Evolutionary conservation across 1,140 invertebrate species (phyloP), one percentile per base, ranked within the genome.

Genomic region (Plectus sambesii): DNA sequence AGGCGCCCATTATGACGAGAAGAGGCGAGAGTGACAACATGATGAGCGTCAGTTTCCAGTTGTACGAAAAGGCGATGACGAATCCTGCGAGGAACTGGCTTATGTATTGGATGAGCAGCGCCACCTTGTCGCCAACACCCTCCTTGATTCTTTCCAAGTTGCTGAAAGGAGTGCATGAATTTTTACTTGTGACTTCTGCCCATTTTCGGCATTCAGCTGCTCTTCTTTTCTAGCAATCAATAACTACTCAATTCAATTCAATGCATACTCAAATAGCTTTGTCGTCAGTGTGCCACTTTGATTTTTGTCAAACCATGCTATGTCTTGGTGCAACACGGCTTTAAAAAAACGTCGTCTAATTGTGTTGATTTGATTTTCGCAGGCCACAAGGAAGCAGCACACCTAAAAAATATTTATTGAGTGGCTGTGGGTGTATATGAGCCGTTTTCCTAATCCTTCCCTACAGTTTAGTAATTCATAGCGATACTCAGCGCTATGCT

Each of bases 231-330:
- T 5, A n/a, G n/a, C n/a, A n/a, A 8, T 12, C 25, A 22, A 8
- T 5, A 25, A 20, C n/a, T 17, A 44, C 22, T n/a, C n/a, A n/a
- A n/a, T 58, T 5, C 5, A 61, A 80, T 83, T 80, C 75, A n/a
- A n/a, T n/a, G n/a, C n/a, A n/a, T n/a, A 88, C 85, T 88, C 84
- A n/a, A 84, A 80, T 55, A 89, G 80, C 71, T 83, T 79, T 38
- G 80, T 83, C 44, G 84, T 83, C 59, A 90, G 84, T 63, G 87
- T 85, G 60, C 84, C 82, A 15, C 80, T 80, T 20, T 83, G 80
- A 58, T 84, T 80, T 2, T 81, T 79, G 64, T 90, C 86, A 69
- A 84, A 88, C 86, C 86, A 90, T 19, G 80, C 74, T 61, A 90
- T 84, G 58, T 90, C 85, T 70, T 89, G 86, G 12, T 82, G 76